Percentiles rank a stretch among this genome's conserved stretches.
Evolutionary conservation across 2,888 invertebrate genomes (phyloP).

Genomic region (Amblyteles armatorius): DNA sequence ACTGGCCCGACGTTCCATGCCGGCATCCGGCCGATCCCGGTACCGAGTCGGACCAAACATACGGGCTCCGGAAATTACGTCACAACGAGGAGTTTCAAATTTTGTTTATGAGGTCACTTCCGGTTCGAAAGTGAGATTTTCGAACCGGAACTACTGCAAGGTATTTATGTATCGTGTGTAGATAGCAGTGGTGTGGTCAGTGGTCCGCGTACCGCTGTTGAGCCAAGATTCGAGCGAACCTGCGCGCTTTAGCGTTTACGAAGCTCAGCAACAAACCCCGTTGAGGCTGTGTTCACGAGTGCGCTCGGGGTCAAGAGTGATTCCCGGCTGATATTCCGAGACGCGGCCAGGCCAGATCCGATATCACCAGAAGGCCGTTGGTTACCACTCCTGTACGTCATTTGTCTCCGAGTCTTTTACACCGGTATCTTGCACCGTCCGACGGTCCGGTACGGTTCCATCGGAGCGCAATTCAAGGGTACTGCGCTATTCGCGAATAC

Average conservation of each 20-base stretch:
- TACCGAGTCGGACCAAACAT: no score
- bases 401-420: slow-evolving; percentile 81
- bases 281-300: slow-evolving; percentile 46
- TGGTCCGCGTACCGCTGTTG: background rate
- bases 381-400: slow-evolving; percentile 83
- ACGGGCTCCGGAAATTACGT: background rate
- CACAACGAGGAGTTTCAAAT: background rate
- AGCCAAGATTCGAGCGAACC: slow-evolving; percentile 1
- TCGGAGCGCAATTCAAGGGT: slow-evolving; percentile 38
- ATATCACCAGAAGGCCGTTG: slow-evolving; percentile 80
- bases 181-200: background rate
- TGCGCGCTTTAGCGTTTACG: slow-evolving; percentile 28
- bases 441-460: slow-evolving; percentile 68
- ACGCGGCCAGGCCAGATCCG: slow-evolving; percentile 78
- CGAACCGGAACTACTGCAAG: background rate
- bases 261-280: slow-evolving; percentile 23
- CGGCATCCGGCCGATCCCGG: no score
- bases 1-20: no score
- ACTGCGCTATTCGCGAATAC: slow-evolving; percentile 42
- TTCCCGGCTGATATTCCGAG: slow-evolving; percentile 77
- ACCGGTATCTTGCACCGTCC: slow-evolving; percentile 74
- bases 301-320: slow-evolving; percentile 73
- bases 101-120: background rate
- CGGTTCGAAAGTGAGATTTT: background rate
- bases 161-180: background rate